phyloP scores from a whole-genome alignment of 2,888 invertebrate species.

The Amphiduros pacificus region DNA sequence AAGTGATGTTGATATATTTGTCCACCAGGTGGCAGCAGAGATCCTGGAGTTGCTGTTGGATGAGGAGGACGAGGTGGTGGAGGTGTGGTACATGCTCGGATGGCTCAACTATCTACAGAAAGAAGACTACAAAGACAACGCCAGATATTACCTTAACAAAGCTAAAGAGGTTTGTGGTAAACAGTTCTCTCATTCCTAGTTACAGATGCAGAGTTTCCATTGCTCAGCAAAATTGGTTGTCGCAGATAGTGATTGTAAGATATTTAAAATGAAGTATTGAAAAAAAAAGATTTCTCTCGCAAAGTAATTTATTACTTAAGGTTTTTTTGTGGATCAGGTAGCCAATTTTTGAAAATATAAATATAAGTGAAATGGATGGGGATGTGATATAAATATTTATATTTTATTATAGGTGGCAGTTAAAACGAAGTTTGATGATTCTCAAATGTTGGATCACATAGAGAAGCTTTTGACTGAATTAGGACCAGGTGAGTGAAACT shows the following conservation, averaged over 20 bases:
- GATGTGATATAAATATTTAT: background rate
- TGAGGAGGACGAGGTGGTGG: conserved; percentile 60
- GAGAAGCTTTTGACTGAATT: conserved; percentile 50
- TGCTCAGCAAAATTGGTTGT: no score
- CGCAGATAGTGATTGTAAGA: no score
- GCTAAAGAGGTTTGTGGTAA: conserved; percentile 48
- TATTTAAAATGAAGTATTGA: no score
- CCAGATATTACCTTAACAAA: conserved; percentile 57
- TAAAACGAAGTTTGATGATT: conserved; percentile 50
- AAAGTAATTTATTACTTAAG: no score
- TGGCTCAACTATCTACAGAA: conserved; percentile 59
- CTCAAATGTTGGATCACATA: conserved; percentile 48
- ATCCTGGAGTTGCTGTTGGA: conserved; percentile 59
- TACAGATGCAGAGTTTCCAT: no score
- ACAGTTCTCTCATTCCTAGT: no score
- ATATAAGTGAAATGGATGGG: no score
- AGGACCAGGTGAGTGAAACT: conserved; percentile 40
- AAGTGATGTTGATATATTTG: background rate
- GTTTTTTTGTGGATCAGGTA: no score
- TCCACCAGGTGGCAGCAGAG: conserved; percentile 52
- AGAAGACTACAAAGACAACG: conserved; percentile 55
- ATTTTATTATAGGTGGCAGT: conserved; percentile 40
- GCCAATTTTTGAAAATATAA: no score
- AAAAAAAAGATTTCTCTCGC: no score
- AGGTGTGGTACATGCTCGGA: conserved; percentile 62